A percentile compares a stretch with the other conserved stretches of the same genome.
Evolutionary conservation across 1,140 invertebrate species (phyloP).

Genomic region (Platyscapa corneri): DNA sequence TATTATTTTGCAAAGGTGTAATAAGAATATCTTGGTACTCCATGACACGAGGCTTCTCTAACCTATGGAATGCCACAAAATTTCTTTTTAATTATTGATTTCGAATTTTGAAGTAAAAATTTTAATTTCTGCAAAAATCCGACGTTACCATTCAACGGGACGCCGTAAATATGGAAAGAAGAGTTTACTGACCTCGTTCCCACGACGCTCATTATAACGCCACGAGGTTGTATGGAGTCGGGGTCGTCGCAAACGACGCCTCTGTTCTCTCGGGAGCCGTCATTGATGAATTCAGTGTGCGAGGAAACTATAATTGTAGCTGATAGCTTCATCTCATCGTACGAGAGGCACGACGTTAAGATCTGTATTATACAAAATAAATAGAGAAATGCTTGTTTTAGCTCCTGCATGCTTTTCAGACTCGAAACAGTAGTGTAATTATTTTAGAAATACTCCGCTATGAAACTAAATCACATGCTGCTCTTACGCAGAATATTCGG

Average conservation of each 20-base stretch:
- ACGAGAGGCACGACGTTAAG: constrained; percentile 75
- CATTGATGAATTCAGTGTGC: constrained; percentile 79
- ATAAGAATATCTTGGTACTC: constrained; percentile 77
- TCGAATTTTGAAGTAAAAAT: not conserved
- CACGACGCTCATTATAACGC: constrained; percentile 69
- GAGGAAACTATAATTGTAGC: constrained; percentile 78
- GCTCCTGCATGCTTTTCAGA: not conserved
- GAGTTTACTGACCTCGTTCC: constrained; percentile 61
- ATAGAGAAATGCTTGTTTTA: not conserved
- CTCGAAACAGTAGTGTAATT: not conserved
- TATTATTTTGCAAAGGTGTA: constrained; percentile 73
- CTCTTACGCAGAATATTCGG: too few relatives aligned
- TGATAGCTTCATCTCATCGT: constrained; percentile 79
- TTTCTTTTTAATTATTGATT: not conserved
- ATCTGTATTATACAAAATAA: constrained; percentile 57
- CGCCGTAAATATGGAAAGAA: not conserved
- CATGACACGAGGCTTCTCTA: constrained; percentile 73
- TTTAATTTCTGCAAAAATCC: not conserved
- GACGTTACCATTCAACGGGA: too few relatives aligned
- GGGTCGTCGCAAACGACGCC: constrained; percentile 70
- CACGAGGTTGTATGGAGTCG: constrained; percentile 64
- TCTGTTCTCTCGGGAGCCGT: constrained; percentile 77
- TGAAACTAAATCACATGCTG: not conserved
- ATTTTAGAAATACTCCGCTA: not conserved
- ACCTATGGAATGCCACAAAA: constrained; percentile 56